These are phyloP conservation scores for Glomeris marginata DNA, from an alignment of 2,888 invertebrate genomes.

Conservation along the genomic window DNA sequence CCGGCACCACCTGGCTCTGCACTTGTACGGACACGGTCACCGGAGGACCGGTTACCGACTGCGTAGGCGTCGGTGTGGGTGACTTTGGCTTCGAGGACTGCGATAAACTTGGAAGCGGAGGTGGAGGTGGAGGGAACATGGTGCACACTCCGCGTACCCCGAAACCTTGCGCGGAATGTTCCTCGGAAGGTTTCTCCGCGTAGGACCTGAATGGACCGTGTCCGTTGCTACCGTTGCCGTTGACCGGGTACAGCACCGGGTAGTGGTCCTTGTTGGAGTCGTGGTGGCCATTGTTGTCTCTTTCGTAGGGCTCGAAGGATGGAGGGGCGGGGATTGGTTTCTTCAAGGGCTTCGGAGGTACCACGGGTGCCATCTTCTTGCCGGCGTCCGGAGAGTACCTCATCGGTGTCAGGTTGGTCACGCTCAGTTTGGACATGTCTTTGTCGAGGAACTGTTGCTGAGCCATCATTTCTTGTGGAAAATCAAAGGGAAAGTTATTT, in stretches of 20 bases:
- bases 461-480: slow-evolving; percentile 13
- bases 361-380: slow-evolving; percentile 16
- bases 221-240: not conserved
- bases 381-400: slow-evolving; percentile 15
- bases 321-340: slow-evolving; percentile 1
- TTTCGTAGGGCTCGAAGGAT: too few species aligned
- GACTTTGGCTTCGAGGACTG: not conserved
- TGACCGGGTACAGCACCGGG: not conserved
- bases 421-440: slow-evolving; percentile 11
- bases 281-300: not conserved
- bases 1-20: not conserved
- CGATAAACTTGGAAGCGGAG: slow-evolving; percentile 3
- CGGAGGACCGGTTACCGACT: not conserved
- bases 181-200: too few species aligned
- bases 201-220: too few species aligned
- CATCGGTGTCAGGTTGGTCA: slow-evolving; percentile 14
- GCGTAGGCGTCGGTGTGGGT: not conserved
- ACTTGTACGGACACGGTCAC: not conserved
- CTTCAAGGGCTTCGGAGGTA: slow-evolving; percentile 15
- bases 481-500: too few species aligned
- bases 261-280: not conserved
- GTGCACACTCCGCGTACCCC: too few species aligned
- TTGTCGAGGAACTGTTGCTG: slow-evolving; percentile 9
- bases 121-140: not conserved
- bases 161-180: too few species aligned